Conservation (phyloP, 2,797 vertebrate species). For the Girardinus metallicus region DNA sequence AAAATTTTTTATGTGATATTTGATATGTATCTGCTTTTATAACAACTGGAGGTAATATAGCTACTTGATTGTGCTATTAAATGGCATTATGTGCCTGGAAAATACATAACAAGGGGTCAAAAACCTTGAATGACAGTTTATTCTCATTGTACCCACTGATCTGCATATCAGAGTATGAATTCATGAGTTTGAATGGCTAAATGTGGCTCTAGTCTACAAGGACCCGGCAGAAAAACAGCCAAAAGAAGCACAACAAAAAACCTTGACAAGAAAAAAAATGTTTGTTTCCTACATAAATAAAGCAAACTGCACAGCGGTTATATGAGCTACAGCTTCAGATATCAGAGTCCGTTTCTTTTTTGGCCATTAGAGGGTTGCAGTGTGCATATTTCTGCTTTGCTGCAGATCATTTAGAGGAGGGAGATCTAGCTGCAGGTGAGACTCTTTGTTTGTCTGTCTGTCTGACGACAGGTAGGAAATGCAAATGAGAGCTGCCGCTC, state of each 20-base stretch:
- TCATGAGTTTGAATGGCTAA: not conserved
- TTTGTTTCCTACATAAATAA: not conserved
- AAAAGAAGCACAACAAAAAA: not conserved
- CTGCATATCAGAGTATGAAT: not conserved
- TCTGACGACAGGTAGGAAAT: constrained; percentile 66
- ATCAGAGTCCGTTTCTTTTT: not conserved
- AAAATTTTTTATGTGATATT: too few species aligned
- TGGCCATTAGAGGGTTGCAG: not conserved
- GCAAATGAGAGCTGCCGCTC: constrained; percentile 67
- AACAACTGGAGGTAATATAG: too few species aligned
- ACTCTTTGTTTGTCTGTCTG: constrained; percentile 4
- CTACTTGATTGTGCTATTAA: too few species aligned
- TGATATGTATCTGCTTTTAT: too few species aligned
- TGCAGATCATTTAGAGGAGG: constrained; percentile 26
- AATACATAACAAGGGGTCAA: not conserved
- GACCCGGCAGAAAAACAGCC: not conserved
- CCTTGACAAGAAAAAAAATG: not conserved
- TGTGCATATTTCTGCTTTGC: constrained; percentile 5
- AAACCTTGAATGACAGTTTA: not conserved
- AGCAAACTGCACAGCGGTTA: not conserved
- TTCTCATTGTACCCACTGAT: not conserved
- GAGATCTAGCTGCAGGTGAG: constrained; percentile 34
- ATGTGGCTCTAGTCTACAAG: not conserved
- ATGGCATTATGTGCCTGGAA: too few species aligned
- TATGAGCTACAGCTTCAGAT: not conserved